Percentiles rank a stretch among this genome's conserved stretches.
Conservation (phyloP, 1,140 invertebrate genomes). For the Helicoverpa armigera region DNA sequence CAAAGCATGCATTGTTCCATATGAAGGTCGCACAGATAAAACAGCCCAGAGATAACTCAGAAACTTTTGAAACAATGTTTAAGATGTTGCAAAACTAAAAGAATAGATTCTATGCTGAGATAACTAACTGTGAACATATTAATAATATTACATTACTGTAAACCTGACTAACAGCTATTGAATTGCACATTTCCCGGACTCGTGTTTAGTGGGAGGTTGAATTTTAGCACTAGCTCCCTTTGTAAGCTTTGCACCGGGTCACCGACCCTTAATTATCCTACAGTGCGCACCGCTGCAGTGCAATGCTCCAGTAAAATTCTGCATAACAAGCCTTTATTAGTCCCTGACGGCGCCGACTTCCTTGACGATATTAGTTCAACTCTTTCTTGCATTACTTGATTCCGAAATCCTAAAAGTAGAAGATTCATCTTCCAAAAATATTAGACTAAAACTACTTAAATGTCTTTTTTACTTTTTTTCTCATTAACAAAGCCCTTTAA, state of each 20-base stretch:
- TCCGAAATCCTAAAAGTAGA: neutral
- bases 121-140: neutral
- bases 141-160: slow-evolving; percentile 37
- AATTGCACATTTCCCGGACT: slow-evolving; percentile 61
- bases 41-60: slow-evolving; percentile 41
- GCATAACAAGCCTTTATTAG: slow-evolving; percentile 85
- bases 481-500: slow-evolving; percentile 30
- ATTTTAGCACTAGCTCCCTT: slow-evolving; percentile 71
- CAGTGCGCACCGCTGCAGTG: slow-evolving; percentile 71
- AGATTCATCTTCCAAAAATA: too few species aligned
- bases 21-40: slow-evolving; percentile 57
- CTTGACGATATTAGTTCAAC: slow-evolving; percentile 54
- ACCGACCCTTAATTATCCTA: slow-evolving; percentile 81
- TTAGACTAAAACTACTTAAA: too few species aligned
- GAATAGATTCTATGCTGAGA: neutral
- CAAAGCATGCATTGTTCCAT: slow-evolving; percentile 59
- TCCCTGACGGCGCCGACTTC: slow-evolving; percentile 68
- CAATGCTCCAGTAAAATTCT: slow-evolving; percentile 85
- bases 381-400: neutral
- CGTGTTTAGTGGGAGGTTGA: slow-evolving; percentile 58
- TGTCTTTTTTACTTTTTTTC: too few species aligned
- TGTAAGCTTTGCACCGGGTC: slow-evolving; percentile 65
- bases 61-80: slow-evolving; percentile 26
- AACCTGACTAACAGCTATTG: slow-evolving; percentile 47
- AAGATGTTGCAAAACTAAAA: slow-evolving; percentile 1